Base-by-base conservation (phyloP, 1,140 invertebrate genomes). In the Camponotus pennsylvanicus region DNA sequence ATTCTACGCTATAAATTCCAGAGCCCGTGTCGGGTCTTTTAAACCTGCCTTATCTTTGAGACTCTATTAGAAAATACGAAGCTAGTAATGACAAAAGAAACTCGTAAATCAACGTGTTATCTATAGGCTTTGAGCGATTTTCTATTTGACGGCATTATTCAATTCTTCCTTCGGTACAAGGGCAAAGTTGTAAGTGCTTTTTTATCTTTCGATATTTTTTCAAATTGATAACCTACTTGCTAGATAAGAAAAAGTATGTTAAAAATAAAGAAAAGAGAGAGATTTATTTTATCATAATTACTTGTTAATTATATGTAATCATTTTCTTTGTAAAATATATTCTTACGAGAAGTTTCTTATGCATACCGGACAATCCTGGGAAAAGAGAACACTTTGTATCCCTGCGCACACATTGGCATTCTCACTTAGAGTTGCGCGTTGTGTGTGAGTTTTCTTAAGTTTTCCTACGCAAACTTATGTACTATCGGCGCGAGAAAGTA, bases 371-470 rank as follows among this genome's bases (percentile, higher is more conserved):
- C 13, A 15, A 77, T 34, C 18, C 32, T 49, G 45, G 7, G n/a
- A n/a, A 77, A 63, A 13, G 57, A 32, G 75, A 15, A 32, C 34
- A 37, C 3, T 9, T 57, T 42, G n/a, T 59, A 15, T 75, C 11
- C 21, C 9, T 57, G 13, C 11, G 55, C 52, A 37, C 40, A 45
- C 59, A 77, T 61, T 21, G 57, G 13, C 59, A 63, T 63, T 63
- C 42, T 34, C 40, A 59, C 40, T 73, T 55, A 34, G 21, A 49
- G 4, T 42, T 34, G 57, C 15, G 57, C 59, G 45, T 73, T 52
- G 67, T 45, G 59, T 45, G 59, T 45, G 59, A 64, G 59, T 63
- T 77, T 77, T 45, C 21, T 63, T 32, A 64, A 77, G 40, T 77
- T 77, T 63, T 63, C 11, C 27, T 32, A 45, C 27, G 42, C 15